Base-by-base conservation (phyloP, 1,140 invertebrate genomes). In the Aphaenogaster ashmeadi region DNA sequence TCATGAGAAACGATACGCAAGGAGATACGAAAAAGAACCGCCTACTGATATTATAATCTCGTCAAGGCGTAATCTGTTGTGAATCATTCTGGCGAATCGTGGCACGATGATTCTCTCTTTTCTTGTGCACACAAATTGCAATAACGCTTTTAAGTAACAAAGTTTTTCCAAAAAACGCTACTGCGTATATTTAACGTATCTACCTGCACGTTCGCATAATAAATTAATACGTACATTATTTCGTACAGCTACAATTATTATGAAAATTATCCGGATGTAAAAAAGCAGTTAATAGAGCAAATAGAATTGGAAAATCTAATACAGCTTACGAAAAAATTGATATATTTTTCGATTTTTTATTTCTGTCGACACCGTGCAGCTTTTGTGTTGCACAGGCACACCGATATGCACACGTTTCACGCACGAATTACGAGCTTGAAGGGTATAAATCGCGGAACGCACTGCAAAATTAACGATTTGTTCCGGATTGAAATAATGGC, bases 391-490 rank as follows among this genome's bases (percentile, higher is more conserved):
- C 44, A 8, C 80, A 47, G 27, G 2, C n/a, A 62, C 80, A 56
- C 15, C 36, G 38, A 50, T 33, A 21, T 33, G 8, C 41, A 27
- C 58, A 84, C 36, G 15, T 18, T n/a, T 33, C 33, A 54, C 62
- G 36, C 33, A 69, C 41, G 27, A 84, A 84, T 84, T 56, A 47
- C 80, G 58, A 84, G 27, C 15, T 38, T 38, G 47, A 80, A 67
- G 50, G 89, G 81, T 56, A 69, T 80, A 89, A 91, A 91, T 91
- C 52, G 88, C 78, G 90, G 90, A 92, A 92, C 90, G 88, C 85
- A 86, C 87, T 91, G 92, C 86, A 89, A 90, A 92, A 92, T 92
- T 86, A 91, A 88, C 90, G 52, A 92, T 92, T 92, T 89, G 89
- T 88, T 86, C 84, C 91, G 86, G 75, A 90, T 90, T 86, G 79